Conservation (phyloP, 92 coral and sea anemone species). For the Heteractis magnifica region DNA sequence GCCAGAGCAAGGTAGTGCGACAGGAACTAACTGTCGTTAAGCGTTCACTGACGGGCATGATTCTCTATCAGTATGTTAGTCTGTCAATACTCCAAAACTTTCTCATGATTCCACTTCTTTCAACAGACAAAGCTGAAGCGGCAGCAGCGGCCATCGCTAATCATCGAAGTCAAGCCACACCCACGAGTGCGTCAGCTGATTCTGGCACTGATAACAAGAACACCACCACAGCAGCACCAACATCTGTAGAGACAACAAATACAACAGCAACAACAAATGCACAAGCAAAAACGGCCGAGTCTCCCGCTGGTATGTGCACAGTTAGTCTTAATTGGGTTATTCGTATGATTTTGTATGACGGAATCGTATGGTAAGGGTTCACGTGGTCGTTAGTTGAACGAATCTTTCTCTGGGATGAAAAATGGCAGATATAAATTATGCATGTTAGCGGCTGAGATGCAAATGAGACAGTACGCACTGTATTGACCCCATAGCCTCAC, state of each 20-base stretch:
- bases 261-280: constrained; percentile 9
- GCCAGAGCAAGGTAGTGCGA: too few relatives aligned
- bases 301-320: background rate
- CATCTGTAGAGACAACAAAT: constrained; percentile 36
- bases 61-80: too few relatives aligned
- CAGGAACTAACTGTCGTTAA: too few relatives aligned
- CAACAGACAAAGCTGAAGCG: constrained; percentile 87
- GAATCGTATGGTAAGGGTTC: background rate
- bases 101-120: background rate
- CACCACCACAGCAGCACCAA: constrained; percentile 15
- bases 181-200: constrained; percentile 39
- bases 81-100: background rate
- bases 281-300: background rate
- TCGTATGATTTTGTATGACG: too few relatives aligned
- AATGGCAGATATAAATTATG: too few relatives aligned
- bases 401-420: too few relatives aligned
- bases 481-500: too few relatives aligned
- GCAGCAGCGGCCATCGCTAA: constrained; percentile 59
- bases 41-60: too few relatives aligned
- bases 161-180: constrained; percentile 52
- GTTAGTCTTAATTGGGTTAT: background rate
- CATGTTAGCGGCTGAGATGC: too few relatives aligned
- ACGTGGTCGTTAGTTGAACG: too few relatives aligned
- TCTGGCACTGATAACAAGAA: constrained; percentile 42
- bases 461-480: too few relatives aligned